Conservation (phyloP, 2,113 vertebrate genomes). For the Ceratotherium simum region DNA sequence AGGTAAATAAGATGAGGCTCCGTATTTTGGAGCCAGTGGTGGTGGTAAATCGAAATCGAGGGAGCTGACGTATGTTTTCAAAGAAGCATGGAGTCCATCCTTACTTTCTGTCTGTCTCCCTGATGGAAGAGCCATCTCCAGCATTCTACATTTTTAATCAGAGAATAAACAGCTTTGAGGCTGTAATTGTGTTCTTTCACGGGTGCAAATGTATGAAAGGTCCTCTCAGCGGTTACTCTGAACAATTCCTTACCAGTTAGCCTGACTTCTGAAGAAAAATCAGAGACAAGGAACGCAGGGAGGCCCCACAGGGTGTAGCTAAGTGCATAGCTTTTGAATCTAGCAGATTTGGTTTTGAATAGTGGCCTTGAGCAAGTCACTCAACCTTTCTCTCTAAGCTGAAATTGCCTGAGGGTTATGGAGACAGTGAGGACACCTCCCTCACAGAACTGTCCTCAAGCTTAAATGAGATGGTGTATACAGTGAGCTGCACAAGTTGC, state of each 20-base stretch:
- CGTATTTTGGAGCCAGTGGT: background rate
- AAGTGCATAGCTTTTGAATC: background rate
- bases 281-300: background rate
- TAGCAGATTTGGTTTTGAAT: background rate
- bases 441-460: background rate
- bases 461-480: background rate
- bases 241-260: background rate
- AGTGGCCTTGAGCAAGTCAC: background rate
- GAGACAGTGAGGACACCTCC: too few relatives aligned
- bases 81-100: background rate
- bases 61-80: background rate
- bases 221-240: background rate
- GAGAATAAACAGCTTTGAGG: background rate
- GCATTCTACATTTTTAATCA: background rate
- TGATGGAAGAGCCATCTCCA: background rate
- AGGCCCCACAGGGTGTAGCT: background rate
- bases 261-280: slow-evolving; percentile 1
- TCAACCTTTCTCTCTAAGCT: background rate
- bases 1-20: background rate
- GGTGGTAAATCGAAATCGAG: background rate
- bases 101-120: background rate
- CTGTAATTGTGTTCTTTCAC: background rate
- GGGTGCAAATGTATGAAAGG: background rate
- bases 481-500: background rate
- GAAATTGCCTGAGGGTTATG: background rate